Conservation (phyloP, 2,797 vertebrate species). For the Chrysocyon brachyurus region DNA sequence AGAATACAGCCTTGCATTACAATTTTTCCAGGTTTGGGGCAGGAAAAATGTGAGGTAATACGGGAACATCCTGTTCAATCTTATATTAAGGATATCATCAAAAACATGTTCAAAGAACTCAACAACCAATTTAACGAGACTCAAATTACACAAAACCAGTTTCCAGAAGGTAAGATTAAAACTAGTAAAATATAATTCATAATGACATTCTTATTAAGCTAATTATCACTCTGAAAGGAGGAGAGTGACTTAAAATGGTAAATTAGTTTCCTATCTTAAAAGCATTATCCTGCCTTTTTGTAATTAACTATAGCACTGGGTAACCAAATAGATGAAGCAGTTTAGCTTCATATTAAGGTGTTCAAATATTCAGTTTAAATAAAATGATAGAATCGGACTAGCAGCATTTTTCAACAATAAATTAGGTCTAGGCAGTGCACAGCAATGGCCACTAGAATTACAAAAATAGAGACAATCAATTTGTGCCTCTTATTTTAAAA, state of each 20-base stretch:
- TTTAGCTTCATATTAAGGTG: not conserved
- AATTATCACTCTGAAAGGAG: not conserved
- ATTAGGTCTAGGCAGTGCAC: not conserved
- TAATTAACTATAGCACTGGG: not conserved
- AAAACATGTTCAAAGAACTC: not conserved
- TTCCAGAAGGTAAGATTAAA: not conserved
- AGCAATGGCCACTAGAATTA: not conserved
- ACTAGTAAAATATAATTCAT: not conserved
- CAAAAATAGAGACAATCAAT: not conserved
- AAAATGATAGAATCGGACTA: not conserved
- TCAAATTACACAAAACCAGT: not conserved
- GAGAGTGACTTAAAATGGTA: too few relatives aligned
- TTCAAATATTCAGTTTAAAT: constrained; percentile 19
- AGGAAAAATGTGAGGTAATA: not conserved
- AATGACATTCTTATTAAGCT: not conserved
- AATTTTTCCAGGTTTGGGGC: not conserved
- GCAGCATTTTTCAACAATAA: not conserved
- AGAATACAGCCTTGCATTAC: not conserved
- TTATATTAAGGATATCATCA: not conserved
- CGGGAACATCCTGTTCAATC: not conserved
- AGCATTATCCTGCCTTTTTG: not conserved
- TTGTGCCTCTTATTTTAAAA: not conserved
- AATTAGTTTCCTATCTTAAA: too few relatives aligned
- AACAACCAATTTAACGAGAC: not conserved
- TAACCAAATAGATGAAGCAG: not conserved